Percentiles rank a stretch among this genome's conserved stretches.
These are phyloP conservation scores for Capitulum mitella DNA, from an alignment of 2,888 invertebrate species.

Conservation along the genomic window DNA sequence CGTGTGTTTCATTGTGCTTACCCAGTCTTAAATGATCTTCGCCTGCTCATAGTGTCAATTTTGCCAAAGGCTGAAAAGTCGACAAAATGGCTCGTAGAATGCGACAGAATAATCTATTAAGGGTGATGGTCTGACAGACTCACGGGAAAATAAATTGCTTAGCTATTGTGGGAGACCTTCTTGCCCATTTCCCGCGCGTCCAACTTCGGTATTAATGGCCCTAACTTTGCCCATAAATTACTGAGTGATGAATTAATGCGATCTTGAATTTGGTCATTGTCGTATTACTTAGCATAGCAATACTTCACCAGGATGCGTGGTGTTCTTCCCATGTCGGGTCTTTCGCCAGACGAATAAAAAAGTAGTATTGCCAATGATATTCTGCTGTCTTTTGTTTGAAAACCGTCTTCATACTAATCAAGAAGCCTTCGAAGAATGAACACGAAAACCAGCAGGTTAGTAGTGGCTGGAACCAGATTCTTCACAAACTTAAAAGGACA, in stretches of 20 bases:
- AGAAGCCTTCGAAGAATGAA: too few relatives aligned
- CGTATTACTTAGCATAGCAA: neutral
- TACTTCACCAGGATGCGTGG: neutral
- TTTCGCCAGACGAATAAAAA: too few relatives aligned
- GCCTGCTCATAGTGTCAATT: too few relatives aligned
- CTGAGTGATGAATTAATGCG: neutral
- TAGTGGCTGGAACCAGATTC: too few relatives aligned
- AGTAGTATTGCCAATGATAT: too few relatives aligned
- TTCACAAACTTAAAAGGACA: too few relatives aligned
- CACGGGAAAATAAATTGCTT: neutral
- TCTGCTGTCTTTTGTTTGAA: too few relatives aligned
- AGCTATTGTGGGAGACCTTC: neutral
- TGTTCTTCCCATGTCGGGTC: too few relatives aligned
- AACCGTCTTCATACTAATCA: too few relatives aligned
- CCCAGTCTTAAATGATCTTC: too few relatives aligned
- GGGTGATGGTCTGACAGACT: neutral
- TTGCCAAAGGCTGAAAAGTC: neutral
- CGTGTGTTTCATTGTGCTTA: too few relatives aligned
- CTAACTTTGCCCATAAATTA: neutral
- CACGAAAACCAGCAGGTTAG: too few relatives aligned
- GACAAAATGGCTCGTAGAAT: neutral
- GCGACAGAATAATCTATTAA: neutral
- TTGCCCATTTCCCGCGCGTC: neutral
- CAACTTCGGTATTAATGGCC: slow-evolving; percentile 15
- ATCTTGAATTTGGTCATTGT: neutral